Evolutionary conservation across 1,140 invertebrate genomes (phyloP).

Genomic region (Drosophila suzukii): DNA sequence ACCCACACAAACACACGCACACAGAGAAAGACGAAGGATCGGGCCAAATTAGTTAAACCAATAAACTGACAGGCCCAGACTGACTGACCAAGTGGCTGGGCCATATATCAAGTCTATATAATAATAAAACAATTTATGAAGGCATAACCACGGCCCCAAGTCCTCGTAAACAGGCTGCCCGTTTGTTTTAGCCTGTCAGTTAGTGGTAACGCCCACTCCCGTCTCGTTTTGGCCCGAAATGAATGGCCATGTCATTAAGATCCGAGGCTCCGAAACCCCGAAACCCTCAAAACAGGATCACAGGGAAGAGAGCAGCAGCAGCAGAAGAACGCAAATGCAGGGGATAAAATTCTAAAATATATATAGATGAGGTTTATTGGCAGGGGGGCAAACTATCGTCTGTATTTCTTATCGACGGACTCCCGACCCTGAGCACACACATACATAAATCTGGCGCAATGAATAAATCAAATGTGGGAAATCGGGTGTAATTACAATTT

Average conservation of each 20-base stretch:
- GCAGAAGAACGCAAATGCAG: not conserved
- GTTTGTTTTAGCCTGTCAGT: slow-evolving; percentile 64
- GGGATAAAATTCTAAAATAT: not conserved
- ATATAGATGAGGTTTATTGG: not conserved
- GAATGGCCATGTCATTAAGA: slow-evolving; percentile 79
- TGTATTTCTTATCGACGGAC: slow-evolving; percentile 15
- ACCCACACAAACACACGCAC: slow-evolving; percentile 40
- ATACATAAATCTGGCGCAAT: slow-evolving; percentile 39
- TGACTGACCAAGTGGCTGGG: slow-evolving; percentile 40
- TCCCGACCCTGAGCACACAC: slow-evolving; percentile 1
- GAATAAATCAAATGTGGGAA: slow-evolving; percentile 63
- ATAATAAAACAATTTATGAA: slow-evolving; percentile 84
- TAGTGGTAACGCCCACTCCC: slow-evolving; percentile 73
- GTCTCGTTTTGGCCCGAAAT: slow-evolving; percentile 63
- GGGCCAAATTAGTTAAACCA: slow-evolving; percentile 79
- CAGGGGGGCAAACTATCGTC: slow-evolving; percentile 8
- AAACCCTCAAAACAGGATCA: slow-evolving; percentile 3
- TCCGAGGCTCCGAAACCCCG: slow-evolving; percentile 20
- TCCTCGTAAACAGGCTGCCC: slow-evolving; percentile 34
- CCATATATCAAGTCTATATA: slow-evolving; percentile 81
- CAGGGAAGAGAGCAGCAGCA: not conserved
- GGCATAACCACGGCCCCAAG: slow-evolving; percentile 68
- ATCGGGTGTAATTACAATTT: slow-evolving; percentile 68
- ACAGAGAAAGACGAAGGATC: slow-evolving; percentile 5
- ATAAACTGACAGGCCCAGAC: slow-evolving; percentile 72